phyloP scores from a whole-genome alignment of 2,797 vertebrate species.

The Urophycis tenuis region DNA sequence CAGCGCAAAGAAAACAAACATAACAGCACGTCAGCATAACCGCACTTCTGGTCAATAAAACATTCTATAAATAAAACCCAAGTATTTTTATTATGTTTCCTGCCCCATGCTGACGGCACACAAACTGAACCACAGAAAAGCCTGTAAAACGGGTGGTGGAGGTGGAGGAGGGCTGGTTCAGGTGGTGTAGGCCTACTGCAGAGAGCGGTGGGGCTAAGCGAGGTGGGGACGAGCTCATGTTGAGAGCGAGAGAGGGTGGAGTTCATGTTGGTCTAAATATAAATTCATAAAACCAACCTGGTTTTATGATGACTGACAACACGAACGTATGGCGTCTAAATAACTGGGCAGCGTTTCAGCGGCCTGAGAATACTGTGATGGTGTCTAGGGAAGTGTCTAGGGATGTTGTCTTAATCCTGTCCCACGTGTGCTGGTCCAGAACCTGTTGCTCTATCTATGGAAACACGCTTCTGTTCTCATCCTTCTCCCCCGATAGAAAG shows the following conservation, averaged over 20 bases:
- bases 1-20: neutral
- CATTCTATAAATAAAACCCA: neutral
- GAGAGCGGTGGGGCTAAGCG: no score
- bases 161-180: neutral
- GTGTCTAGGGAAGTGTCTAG: conserved; percentile 17
- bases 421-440: conserved; percentile 10
- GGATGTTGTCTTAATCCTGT: conserved; percentile 17
- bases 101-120: neutral
- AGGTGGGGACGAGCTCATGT: neutral
- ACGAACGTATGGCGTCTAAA: conserved; percentile 8
- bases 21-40: neutral
- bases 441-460: neutral
- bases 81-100: neutral
- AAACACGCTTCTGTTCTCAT: no score
- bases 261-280: neutral
- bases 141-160: neutral
- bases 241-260: neutral
- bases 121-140: neutral
- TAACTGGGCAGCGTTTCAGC: conserved; percentile 20
- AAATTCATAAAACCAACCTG: neutral
- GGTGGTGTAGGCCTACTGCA: no score
- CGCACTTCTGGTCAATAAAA: neutral
- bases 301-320: neutral
- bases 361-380: conserved; percentile 13
- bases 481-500: no score